Conservation (phyloP, 2,888 invertebrate genomes). For the Gisinianus flammeolus region DNA sequence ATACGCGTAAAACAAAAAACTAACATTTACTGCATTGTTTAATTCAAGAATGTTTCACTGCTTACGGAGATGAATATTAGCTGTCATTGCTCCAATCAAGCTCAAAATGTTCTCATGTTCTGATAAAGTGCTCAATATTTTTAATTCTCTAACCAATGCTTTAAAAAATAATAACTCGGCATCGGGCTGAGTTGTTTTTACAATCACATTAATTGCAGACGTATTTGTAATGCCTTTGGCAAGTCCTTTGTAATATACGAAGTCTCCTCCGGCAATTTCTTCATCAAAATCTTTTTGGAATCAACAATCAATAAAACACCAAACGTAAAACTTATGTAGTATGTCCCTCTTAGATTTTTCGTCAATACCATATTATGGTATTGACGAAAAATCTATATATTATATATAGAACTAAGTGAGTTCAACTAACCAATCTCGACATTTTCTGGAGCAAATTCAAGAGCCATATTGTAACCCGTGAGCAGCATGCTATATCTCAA, state of each 20-base stretch:
- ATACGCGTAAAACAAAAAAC: too few relatives aligned
- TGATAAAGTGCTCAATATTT: constrained; percentile 25
- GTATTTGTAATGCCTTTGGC: neutral
- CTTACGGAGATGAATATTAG: neutral
- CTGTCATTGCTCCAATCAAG: constrained; percentile 18
- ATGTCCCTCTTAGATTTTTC: too few relatives aligned
- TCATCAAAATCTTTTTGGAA: constrained; percentile 21
- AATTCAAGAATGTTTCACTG: too few relatives aligned
- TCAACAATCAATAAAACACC: neutral
- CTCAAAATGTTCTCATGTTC: constrained; percentile 27
- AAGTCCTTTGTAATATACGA: constrained; percentile 24
- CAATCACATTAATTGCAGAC: neutral
- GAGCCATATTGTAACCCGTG: constrained; percentile 25
- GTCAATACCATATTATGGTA: too few relatives aligned
- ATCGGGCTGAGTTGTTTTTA: constrained; percentile 29
- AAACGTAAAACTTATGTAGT: too few relatives aligned
- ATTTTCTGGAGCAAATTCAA: constrained; percentile 28
- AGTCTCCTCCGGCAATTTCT: constrained; percentile 16
- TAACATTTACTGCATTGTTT: too few relatives aligned
- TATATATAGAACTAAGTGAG: neutral
- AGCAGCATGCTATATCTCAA: constrained; percentile 31
- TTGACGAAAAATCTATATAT: neutral
- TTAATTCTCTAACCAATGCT: constrained; percentile 30
- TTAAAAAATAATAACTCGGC: constrained; percentile 28
- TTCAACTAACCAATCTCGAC: constrained; percentile 15